Conservation (phyloP, 2,113 vertebrate species). For the Spea multiplicata region DNA sequence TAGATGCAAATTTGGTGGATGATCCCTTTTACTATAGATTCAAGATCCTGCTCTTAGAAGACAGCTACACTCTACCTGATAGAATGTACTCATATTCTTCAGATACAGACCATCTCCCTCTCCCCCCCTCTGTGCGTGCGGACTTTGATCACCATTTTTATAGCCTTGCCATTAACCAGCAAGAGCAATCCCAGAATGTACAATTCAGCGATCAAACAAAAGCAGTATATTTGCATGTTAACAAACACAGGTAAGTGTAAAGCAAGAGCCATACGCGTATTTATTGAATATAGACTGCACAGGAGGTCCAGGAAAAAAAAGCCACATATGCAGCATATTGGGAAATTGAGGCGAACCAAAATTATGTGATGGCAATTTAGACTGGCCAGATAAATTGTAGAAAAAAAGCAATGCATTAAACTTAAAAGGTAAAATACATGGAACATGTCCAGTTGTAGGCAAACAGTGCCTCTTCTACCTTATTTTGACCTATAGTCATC, state of each 20-base stretch:
- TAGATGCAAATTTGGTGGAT: not conserved
- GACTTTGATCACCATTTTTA: constrained; percentile 71
- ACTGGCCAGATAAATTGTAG: too few relatives aligned
- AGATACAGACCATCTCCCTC: constrained; percentile 71
- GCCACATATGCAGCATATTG: too few relatives aligned
- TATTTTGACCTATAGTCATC: too few relatives aligned
- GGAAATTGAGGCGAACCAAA: too few relatives aligned
- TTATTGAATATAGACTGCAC: too few relatives aligned
- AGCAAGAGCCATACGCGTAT: not conserved
- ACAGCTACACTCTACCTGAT: constrained; percentile 63
- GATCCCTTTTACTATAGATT: constrained; percentile 58
- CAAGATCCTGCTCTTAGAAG: constrained; percentile 56
- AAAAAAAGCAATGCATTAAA: too few relatives aligned
- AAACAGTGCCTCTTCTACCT: too few relatives aligned
- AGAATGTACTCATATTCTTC: constrained; percentile 69
- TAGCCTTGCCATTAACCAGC: constrained; percentile 38
- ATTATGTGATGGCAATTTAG: too few relatives aligned
- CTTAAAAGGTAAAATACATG: too few relatives aligned
- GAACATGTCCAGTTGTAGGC: too few relatives aligned
- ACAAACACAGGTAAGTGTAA: constrained; percentile 66
- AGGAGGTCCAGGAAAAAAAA: too few relatives aligned
- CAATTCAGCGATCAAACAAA: constrained; percentile 57
- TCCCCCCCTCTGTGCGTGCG: constrained; percentile 60
- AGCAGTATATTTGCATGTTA: constrained; percentile 68
- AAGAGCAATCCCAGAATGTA: constrained; percentile 30